These are phyloP conservation scores for Cheilosia urbana DNA, from an alignment of 2,888 invertebrate genomes.

Conservation along the genomic window DNA sequence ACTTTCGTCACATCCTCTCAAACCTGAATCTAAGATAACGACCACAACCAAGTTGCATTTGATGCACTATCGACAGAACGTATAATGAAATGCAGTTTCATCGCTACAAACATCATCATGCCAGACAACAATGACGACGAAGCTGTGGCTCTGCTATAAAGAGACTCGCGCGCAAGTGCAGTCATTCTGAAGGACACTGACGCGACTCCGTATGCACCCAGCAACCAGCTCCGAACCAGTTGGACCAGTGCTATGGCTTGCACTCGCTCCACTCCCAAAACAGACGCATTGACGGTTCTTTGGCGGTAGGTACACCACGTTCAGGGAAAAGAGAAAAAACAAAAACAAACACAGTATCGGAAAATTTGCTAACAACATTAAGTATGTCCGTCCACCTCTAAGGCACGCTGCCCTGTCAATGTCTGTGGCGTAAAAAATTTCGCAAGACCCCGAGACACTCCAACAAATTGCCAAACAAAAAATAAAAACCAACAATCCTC, in stretches of 20 bases:
- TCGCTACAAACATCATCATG: slow-evolving; percentile 6
- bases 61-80: slow-evolving; percentile 53
- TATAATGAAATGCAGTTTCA: slow-evolving; percentile 49
- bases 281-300: slow-evolving; percentile 42
- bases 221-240: slow-evolving; percentile 43
- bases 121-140: slow-evolving; percentile 46
- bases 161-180: slow-evolving; percentile 46
- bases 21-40: slow-evolving; percentile 33
- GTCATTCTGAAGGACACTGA: slow-evolving; percentile 61
- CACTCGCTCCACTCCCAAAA: slow-evolving; percentile 40
- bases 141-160: background rate
- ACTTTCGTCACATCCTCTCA: background rate
- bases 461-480: slow-evolving; percentile 59
- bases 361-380: slow-evolving; percentile 41
- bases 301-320: slow-evolving; percentile 26
- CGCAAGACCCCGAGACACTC: slow-evolving; percentile 52
- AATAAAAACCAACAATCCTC: slow-evolving; percentile 18
- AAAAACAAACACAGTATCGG: background rate
- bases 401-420: slow-evolving; percentile 48
- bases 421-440: slow-evolving; percentile 14
- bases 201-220: background rate
- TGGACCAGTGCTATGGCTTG: slow-evolving; percentile 39
- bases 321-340: background rate
- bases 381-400: slow-evolving; percentile 18
- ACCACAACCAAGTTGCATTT: slow-evolving; percentile 67